These are phyloP conservation scores for Rhyacophila brunnea DNA, from an alignment of 1,140 invertebrate species.

Conservation along the genomic window DNA sequence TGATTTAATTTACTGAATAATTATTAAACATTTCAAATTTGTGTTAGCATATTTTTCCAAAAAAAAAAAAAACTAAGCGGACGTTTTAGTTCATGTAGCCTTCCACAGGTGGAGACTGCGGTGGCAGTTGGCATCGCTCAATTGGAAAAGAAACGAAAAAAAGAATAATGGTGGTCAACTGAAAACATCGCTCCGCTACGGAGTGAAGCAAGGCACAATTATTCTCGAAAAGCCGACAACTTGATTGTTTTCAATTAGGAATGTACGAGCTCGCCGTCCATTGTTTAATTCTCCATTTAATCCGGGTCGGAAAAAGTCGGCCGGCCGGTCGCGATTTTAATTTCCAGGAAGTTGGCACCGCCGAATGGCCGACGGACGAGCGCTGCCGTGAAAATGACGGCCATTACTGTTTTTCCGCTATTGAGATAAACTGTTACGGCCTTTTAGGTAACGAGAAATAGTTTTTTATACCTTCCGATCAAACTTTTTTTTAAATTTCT, in stretches of 20 bases:
- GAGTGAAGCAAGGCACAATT: slow-evolving; percentile 10
- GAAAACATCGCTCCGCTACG: not conserved
- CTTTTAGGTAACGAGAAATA: not conserved
- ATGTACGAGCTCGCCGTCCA: slow-evolving; percentile 2
- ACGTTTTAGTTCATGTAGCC: not conserved
- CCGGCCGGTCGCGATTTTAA: not conserved
- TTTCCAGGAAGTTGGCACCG: slow-evolving; percentile 20
- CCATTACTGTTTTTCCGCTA: not conserved
- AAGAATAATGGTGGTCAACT: not conserved
- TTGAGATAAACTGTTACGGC: slow-evolving; percentile 2
- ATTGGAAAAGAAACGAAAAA: not conserved
- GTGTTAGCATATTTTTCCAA: too few species aligned
- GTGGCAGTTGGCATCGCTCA: not conserved
- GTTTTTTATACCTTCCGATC: not conserved
- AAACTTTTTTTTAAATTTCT: too few species aligned
- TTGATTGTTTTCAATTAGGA: slow-evolving; percentile 24
- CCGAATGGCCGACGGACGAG: not conserved
- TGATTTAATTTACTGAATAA: too few species aligned
- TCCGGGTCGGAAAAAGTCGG: not conserved
- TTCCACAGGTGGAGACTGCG: not conserved
- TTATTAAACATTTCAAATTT: too few species aligned
- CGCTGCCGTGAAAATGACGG: not conserved
- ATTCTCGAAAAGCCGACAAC: slow-evolving; percentile 16
- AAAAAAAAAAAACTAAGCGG: not conserved
- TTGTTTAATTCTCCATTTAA: slow-evolving; percentile 23